These are phyloP conservation scores for Beris chalybata DNA, from an alignment of 2,888 invertebrate genomes.

Conservation along the genomic window DNA sequence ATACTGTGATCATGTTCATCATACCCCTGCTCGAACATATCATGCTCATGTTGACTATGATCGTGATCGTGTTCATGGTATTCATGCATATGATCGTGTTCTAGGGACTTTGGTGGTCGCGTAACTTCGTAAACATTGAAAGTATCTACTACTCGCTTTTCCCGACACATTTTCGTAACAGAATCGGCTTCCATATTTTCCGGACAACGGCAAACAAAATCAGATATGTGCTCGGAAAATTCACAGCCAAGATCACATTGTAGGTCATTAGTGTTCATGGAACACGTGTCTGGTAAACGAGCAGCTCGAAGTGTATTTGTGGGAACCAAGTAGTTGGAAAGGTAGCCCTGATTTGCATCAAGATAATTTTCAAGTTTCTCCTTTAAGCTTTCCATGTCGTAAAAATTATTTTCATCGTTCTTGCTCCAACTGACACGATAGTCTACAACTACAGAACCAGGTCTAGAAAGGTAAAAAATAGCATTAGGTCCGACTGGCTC, in stretches of 20 bases:
- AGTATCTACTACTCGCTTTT: constrained; percentile 44
- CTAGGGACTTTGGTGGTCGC: constrained; percentile 55
- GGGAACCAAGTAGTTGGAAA: constrained; percentile 59
- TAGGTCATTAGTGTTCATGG: constrained; percentile 61
- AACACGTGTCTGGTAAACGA: constrained; percentile 65
- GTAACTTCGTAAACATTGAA: constrained; percentile 45
- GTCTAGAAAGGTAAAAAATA: constrained; percentile 52
- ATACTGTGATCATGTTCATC: constrained; percentile 3
- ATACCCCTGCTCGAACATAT: background rate
- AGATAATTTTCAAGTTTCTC: constrained; percentile 60
- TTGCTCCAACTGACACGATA: constrained; percentile 69
- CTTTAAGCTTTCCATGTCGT: constrained; percentile 58
- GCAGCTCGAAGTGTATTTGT: constrained; percentile 44
- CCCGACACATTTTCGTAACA: constrained; percentile 44
- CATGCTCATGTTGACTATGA: constrained; percentile 21
- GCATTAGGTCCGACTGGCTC: no score
- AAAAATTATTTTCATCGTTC: constrained; percentile 57
- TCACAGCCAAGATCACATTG: constrained; percentile 67
- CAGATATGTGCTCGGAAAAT: constrained; percentile 65
- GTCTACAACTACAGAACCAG: constrained; percentile 67
- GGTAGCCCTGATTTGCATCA: constrained; percentile 61
- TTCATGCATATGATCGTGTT: constrained; percentile 42
- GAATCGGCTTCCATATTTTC: constrained; percentile 58
- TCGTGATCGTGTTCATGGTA: constrained; percentile 27
- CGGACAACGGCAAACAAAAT: constrained; percentile 70